phyloP scores from a whole-genome alignment of 2,113 vertebrate genomes.

The Xenopus laevis region DNA sequence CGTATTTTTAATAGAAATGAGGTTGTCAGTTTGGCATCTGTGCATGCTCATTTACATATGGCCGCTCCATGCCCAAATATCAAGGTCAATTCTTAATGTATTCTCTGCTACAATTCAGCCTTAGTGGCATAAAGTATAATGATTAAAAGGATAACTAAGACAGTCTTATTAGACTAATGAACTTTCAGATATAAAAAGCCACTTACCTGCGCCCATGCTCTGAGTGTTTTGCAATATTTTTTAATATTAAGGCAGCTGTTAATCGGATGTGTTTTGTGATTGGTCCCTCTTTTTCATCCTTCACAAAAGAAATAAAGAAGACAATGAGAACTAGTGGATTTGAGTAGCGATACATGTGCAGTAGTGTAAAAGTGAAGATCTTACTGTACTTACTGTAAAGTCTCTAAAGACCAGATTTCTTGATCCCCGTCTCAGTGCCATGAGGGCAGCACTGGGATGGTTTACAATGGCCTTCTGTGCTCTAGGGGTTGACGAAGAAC shows the following conservation, averaged over 20 bases:
- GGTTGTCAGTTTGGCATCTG: too few relatives aligned
- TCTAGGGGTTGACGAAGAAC: slow-evolving; percentile 74
- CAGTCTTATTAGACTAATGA: too few relatives aligned
- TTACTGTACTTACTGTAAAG: slow-evolving; percentile 84
- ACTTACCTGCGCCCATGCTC: slow-evolving; percentile 97
- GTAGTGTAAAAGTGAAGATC: too few relatives aligned
- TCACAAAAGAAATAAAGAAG: slow-evolving; percentile 29
- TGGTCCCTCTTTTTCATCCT: slow-evolving; percentile 99
- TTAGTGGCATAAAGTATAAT: too few relatives aligned
- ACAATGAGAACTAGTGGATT: background rate
- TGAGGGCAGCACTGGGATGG: slow-evolving; percentile 95
- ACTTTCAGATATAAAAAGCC: too few relatives aligned
- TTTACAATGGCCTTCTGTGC: slow-evolving; percentile 95
- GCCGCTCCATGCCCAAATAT: too few relatives aligned
- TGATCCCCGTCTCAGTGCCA: slow-evolving; percentile 94
- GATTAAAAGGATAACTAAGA: too few relatives aligned
- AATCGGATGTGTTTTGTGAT: slow-evolving; percentile 99
- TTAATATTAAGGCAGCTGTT: slow-evolving; percentile 99
- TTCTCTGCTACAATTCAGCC: too few relatives aligned
- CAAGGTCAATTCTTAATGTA: too few relatives aligned
- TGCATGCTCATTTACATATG: too few relatives aligned
- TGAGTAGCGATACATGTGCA: too few relatives aligned
- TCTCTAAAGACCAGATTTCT: slow-evolving; percentile 98
- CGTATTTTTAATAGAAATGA: too few relatives aligned
- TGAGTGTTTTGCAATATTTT: slow-evolving; percentile 99